Evolutionary conservation across 2,113 vertebrate genomes (phyloP).

Genomic region (Anolis sagrei): DNA sequence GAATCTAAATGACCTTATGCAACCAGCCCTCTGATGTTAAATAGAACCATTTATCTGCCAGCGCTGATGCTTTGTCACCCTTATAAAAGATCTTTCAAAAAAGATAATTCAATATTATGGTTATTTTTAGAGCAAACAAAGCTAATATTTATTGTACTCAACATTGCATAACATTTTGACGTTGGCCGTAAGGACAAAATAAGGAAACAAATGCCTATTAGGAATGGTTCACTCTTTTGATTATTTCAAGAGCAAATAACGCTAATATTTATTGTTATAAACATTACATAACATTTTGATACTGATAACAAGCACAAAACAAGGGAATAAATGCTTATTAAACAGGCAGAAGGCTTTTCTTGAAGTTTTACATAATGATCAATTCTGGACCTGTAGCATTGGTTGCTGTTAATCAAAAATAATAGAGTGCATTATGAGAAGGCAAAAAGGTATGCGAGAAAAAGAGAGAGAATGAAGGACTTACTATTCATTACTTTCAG

Average conservation of each 20-base stretch:
- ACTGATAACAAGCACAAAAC: background rate
- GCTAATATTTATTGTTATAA: background rate
- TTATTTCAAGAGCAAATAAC: background rate
- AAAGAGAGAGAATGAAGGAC: background rate
- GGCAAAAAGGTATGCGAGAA: background rate
- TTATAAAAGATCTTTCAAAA: rapidly evolving
- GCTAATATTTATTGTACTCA: slow-evolving; percentile 16
- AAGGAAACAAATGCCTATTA: background rate
- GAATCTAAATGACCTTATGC: slow-evolving; percentile 8
- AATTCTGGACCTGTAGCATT: background rate
- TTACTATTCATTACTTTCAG: background rate
- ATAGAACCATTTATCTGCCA: rapidly evolving
- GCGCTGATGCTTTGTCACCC: background rate
- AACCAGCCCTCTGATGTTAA: background rate
- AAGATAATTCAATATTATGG: background rate
- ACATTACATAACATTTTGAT: background rate
- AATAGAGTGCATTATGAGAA: background rate
- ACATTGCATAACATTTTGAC: background rate
- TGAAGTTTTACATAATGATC: background rate
- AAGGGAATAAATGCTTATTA: background rate
- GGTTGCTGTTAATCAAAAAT: background rate
- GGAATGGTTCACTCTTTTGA: background rate
- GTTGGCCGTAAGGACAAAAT: slow-evolving; percentile 5
- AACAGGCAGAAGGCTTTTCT: background rate
- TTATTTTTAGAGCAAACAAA: slow-evolving; percentile 12